A percentile compares a stretch with the other conserved stretches of the same genome.
Conservation (phyloP, 2,797 vertebrate species). For the Acanthopagrus latus region DNA sequence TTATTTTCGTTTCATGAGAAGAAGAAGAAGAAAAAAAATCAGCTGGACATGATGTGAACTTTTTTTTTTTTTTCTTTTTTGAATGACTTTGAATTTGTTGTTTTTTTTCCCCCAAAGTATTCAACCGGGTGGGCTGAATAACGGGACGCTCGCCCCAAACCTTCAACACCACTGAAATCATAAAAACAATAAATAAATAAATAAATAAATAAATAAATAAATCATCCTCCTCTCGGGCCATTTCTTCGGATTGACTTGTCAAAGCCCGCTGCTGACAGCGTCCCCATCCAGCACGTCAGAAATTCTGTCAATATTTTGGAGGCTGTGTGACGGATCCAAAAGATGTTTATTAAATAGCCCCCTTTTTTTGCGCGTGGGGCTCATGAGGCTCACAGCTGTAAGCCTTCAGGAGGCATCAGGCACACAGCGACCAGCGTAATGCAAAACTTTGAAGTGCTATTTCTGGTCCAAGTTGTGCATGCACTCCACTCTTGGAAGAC, state of each 20-base stretch:
- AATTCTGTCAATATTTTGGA: conserved; percentile 80
- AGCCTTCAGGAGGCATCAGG: conserved; percentile 68
- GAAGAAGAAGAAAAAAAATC: conserved; percentile 8
- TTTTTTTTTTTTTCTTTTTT: not conserved
- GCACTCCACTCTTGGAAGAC: conserved; percentile 56
- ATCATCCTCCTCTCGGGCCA: not conserved
- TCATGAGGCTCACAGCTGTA: conserved; percentile 72
- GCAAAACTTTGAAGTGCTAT: conserved; percentile 76
- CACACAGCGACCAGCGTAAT: conserved; percentile 58
- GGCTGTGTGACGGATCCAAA: conserved; percentile 67
- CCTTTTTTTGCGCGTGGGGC: conserved; percentile 66
- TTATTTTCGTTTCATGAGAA: conserved; percentile 1
- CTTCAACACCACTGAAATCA: not conserved
- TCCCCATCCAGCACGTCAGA: conserved; percentile 70
- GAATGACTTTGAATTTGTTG: not conserved
- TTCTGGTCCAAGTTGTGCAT: conserved; percentile 73
- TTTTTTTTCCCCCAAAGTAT: not conserved
- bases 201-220: conserved; percentile 2
- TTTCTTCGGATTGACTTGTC: conserved; percentile 76
- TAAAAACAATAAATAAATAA: not conserved
- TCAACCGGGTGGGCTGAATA: not conserved
- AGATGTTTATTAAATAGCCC: conserved; percentile 78
- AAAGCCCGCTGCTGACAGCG: conserved; percentile 75
- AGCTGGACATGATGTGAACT: not conserved
- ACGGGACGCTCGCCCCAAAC: not conserved